Evolutionary conservation across 1,140 invertebrate genomes (phyloP).

Genomic region (Eupristina koningsbergeri): DNA sequence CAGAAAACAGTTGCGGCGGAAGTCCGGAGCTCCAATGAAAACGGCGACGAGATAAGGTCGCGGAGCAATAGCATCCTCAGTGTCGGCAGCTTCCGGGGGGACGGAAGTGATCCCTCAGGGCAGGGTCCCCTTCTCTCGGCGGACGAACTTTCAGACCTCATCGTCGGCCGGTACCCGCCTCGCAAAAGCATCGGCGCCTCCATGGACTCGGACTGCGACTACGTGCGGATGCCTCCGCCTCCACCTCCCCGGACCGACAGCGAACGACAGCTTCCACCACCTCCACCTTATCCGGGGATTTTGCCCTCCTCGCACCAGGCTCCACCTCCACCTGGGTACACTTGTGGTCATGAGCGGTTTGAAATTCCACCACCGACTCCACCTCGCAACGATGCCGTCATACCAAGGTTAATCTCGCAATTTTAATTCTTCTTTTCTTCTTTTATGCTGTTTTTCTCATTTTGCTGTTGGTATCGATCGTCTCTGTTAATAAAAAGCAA

Average conservation of each 20-base stretch:
- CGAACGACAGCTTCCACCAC: conserved; percentile 68
- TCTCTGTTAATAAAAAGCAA: too few species aligned
- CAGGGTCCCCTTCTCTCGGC: conserved; percentile 84
- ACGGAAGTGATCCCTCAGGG: conserved; percentile 86
- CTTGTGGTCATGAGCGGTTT: conserved; percentile 63
- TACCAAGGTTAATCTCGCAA: conserved; percentile 55
- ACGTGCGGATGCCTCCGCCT: conserved; percentile 85
- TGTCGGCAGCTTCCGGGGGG: conserved; percentile 85
- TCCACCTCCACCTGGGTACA: conserved; percentile 65
- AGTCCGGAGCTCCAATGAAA: conserved; percentile 33
- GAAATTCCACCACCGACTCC: conserved; percentile 71
- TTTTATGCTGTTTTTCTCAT: too few species aligned
- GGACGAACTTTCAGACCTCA: conserved; percentile 85
- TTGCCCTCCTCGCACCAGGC: conserved; percentile 58
- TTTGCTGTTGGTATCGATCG: too few species aligned
- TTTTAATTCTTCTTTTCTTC: too few species aligned
- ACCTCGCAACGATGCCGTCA: conserved; percentile 69
- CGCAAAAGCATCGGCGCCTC: conserved; percentile 86
- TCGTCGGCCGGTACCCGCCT: conserved; percentile 86
- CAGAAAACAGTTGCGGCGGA: neutral
- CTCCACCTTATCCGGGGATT: conserved; percentile 64
- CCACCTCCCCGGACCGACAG: conserved; percentile 80
- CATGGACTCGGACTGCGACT: conserved; percentile 90
- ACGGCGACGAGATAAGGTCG: conserved; percentile 65
- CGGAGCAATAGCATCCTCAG: conserved; percentile 85